Conservation (phyloP, 2,888 invertebrate species). For the Anarsia innoxiella region DNA sequence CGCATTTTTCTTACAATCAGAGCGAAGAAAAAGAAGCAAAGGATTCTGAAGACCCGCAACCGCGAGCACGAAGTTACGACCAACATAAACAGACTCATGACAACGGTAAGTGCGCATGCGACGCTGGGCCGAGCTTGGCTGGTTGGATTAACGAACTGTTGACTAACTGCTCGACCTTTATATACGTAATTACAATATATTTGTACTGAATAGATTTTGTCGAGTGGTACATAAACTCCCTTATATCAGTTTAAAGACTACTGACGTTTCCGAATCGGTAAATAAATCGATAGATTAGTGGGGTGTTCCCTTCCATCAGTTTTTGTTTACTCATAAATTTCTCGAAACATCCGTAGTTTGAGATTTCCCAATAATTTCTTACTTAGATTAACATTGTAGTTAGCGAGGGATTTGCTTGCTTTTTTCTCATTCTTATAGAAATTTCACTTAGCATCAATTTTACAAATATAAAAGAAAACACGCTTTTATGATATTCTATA, state of each 20-base stretch:
- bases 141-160: constrained; percentile 21
- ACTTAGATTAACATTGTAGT: too few species aligned
- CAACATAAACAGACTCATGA: constrained; percentile 65
- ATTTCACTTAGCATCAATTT: too few species aligned
- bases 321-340: constrained; percentile 4
- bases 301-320: constrained; percentile 11
- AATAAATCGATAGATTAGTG: constrained; percentile 6
- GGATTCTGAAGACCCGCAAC: constrained; percentile 51
- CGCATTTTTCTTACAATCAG: constrained; percentile 23
- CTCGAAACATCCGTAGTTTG: constrained; percentile 4
- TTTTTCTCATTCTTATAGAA: too few species aligned
- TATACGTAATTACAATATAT: too few species aligned
- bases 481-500: too few species aligned
- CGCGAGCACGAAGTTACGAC: constrained; percentile 68
- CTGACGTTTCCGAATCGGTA: too few species aligned
- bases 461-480: too few species aligned
- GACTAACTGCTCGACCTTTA: too few species aligned
- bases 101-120: constrained; percentile 45
- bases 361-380: background rate
- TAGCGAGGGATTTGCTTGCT: too few species aligned
- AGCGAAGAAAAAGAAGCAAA: constrained; percentile 55
- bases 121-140: constrained; percentile 15
- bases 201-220: too few species aligned
- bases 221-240: too few species aligned
- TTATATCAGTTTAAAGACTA: too few species aligned